These are phyloP conservation scores for Threskiornis aethiopicus DNA, from an alignment of 2,797 vertebrate species.

Conservation along the genomic window DNA sequence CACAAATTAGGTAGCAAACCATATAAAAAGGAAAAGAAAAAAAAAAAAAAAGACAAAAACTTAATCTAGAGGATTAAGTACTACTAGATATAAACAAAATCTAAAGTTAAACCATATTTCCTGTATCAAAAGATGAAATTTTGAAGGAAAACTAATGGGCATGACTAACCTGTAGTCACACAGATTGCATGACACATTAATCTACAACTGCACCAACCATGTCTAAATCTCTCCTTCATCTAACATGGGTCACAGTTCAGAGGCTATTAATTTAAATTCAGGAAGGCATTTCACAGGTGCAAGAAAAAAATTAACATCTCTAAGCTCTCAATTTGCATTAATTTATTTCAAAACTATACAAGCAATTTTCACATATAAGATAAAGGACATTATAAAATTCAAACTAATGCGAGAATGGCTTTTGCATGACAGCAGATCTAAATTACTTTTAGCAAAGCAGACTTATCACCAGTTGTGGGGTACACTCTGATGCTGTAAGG, in stretches of 20 bases:
- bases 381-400: not conserved
- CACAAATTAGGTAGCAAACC: not conserved
- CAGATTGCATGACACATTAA: not conserved
- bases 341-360: constrained; percentile 1
- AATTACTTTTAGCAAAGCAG: not conserved
- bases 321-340: not conserved
- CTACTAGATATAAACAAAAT: constrained; percentile 10
- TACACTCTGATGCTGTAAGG: not conserved
- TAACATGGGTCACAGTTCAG: not conserved
- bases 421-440: not conserved
- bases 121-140: constrained; percentile 7
- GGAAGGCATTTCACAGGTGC: not conserved
- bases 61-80: not conserved
- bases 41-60: not conserved
- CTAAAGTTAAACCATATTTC: constrained; percentile 12
- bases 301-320: not conserved
- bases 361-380: not conserved
- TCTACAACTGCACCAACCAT: not conserved
- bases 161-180: constrained; percentile 34
- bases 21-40: not conserved
- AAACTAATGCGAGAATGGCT: not conserved
- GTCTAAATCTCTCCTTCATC: constrained; percentile 22
- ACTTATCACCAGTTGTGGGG: not conserved
- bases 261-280: constrained; percentile 19
- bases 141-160: constrained; percentile 23